These are phyloP conservation scores for Cygnus olor DNA, from an alignment of 2,797 vertebrate species.

Conservation along the genomic window DNA sequence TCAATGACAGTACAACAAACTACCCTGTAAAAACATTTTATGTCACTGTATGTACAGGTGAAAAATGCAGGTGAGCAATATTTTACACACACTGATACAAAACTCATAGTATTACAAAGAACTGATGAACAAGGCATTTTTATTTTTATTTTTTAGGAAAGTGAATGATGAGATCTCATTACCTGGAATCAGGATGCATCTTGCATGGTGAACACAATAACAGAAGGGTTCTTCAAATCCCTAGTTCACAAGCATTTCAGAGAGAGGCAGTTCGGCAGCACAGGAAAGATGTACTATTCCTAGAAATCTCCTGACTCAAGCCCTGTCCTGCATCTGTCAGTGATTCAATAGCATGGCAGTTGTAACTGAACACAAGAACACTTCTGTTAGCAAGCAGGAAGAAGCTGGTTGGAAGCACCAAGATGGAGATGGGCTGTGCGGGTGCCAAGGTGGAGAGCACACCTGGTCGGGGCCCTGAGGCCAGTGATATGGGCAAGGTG, in stretches of 20 bases:
- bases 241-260: background rate
- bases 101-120: background rate
- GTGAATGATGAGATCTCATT: background rate
- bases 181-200: background rate
- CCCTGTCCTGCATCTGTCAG: background rate
- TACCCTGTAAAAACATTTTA: background rate
- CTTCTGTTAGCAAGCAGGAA: background rate
- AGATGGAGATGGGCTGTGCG: background rate
- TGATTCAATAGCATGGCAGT: background rate
- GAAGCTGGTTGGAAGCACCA: background rate
- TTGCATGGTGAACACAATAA: background rate
- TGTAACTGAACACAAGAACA: background rate
- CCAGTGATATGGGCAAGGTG: background rate
- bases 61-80: background rate
- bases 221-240: background rate
- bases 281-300: background rate
- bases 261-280: background rate
- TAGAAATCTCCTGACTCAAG: slow-evolving; percentile 1
- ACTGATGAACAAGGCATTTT: background rate
- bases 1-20: background rate
- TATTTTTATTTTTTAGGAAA: background rate
- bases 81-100: background rate
- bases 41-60: background rate
- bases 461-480: background rate
- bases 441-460: background rate